These are phyloP conservation scores for Standfussiana lucernea DNA, from an alignment of 2,888 invertebrate species.

Conservation along the genomic window DNA sequence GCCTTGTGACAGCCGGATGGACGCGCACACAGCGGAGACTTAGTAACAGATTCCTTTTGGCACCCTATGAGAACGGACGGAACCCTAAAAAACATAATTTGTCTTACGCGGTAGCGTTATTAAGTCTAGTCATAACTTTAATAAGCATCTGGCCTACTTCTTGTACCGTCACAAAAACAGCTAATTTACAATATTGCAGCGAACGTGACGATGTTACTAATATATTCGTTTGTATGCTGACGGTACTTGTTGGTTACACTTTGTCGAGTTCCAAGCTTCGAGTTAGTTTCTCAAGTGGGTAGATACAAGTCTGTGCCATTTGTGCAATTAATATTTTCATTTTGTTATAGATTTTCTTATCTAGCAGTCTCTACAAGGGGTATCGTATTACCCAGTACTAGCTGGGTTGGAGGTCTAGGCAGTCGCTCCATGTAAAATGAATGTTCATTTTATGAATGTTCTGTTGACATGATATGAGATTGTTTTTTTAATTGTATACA, in stretches of 20 bases:
- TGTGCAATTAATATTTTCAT: slow-evolving; percentile 46
- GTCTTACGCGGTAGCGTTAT: slow-evolving; percentile 8
- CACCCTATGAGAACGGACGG: not conserved
- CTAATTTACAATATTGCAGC: slow-evolving; percentile 51
- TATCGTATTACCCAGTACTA: too few relatives aligned
- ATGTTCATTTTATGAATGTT: too few relatives aligned
- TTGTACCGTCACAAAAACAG: slow-evolving; percentile 44
- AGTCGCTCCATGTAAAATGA: too few relatives aligned
- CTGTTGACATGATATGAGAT: too few relatives aligned
- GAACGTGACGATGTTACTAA: slow-evolving; percentile 53
- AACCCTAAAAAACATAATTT: not conserved
- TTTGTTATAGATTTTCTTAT: slow-evolving; percentile 2
- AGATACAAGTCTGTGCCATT: slow-evolving; percentile 36
- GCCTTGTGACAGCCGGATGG: not conserved
- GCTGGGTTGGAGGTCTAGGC: too few relatives aligned
- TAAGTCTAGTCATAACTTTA: slow-evolving; percentile 46
- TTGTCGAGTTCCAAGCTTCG: slow-evolving; percentile 8
- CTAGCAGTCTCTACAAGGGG: too few relatives aligned
- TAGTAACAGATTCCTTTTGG: not conserved
- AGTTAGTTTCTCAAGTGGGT: slow-evolving; percentile 47
- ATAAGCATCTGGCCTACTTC: slow-evolving; percentile 38
- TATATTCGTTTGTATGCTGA: slow-evolving; percentile 56
- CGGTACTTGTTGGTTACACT: slow-evolving; percentile 49
- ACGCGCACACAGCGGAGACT: not conserved
- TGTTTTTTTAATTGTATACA: too few relatives aligned